These are phyloP conservation scores for Neodiprion pinetum DNA, from an alignment of 1,140 invertebrate genomes.

Conservation along the genomic window DNA sequence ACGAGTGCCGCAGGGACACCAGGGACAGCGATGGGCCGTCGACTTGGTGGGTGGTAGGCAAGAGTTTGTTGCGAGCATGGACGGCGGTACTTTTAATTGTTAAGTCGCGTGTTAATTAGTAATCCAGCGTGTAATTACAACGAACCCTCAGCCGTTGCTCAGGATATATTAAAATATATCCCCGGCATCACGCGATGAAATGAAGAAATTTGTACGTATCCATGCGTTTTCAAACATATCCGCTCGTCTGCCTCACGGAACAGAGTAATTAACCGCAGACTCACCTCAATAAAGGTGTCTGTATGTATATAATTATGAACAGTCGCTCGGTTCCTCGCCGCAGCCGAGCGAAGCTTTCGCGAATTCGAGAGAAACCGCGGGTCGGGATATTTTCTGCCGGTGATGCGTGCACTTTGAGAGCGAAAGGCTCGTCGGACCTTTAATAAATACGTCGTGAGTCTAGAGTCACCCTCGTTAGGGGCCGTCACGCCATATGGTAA, in stretches of 20 bases:
- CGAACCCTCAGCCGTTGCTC: conserved; percentile 29
- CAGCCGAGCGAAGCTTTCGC: too few species aligned
- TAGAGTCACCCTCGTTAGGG: conserved; percentile 11
- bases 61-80: conserved; percentile 37
- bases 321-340: too few species aligned
- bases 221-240: too few species aligned
- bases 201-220: neutral
- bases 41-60: conserved; percentile 38
- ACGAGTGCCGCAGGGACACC: too few species aligned
- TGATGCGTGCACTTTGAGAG: too few species aligned
- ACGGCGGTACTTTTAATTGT: conserved; percentile 46
- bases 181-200: neutral
- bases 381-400: too few species aligned
- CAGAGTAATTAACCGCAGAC: neutral
- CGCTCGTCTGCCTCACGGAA: neutral
- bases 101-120: conserved; percentile 60
- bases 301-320: too few species aligned
- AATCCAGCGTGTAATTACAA: conserved; percentile 55
- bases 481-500: conserved; percentile 8
- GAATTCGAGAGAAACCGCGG: too few species aligned
- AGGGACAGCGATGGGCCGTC: too few species aligned
- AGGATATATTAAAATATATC: neutral
- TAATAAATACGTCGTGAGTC: conserved; percentile 2
- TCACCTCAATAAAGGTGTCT: too few species aligned
- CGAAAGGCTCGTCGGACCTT: neutral